These are phyloP conservation scores for Amblyornis subalaris DNA, from an alignment of 2,113 vertebrate genomes.

Conservation along the genomic window DNA sequence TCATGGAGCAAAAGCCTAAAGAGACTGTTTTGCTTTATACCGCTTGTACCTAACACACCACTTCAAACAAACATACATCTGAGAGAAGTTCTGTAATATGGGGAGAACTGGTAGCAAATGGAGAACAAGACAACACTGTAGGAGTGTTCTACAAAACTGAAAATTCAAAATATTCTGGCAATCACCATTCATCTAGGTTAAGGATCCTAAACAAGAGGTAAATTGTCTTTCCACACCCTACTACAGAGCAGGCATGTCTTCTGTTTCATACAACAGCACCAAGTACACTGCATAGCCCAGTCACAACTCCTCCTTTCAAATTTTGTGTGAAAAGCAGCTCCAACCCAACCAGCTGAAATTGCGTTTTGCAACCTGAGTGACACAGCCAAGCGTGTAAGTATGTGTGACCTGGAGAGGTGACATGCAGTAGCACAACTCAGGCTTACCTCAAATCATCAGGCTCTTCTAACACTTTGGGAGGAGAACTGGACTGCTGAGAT, in stretches of 20 bases:
- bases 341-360: neutral
- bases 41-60: neutral
- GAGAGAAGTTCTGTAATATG: neutral
- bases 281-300: neutral
- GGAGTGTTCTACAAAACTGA: neutral
- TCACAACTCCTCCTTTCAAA: neutral
- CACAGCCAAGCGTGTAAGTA: neutral
- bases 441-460: conserved; percentile 81
- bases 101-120: neutral
- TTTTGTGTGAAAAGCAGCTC: neutral
- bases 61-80: neutral
- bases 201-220: neutral
- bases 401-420: neutral
- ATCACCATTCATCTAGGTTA: neutral
- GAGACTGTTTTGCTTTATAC: neutral
- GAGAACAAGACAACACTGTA: neutral
- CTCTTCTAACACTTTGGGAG: conserved; percentile 84
- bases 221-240: neutral
- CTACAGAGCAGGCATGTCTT: neutral
- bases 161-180: neutral
- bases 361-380: neutral
- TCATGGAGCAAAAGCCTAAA: neutral
- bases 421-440: neutral
- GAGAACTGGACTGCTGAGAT: conserved; percentile 75
- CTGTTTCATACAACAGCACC: neutral